A percentile compares a stretch with the other conserved stretches of the same genome.
These are phyloP conservation scores for Phrynocephalus forsythii DNA, from an alignment of 2,797 vertebrate species.

Conservation along the genomic window DNA sequence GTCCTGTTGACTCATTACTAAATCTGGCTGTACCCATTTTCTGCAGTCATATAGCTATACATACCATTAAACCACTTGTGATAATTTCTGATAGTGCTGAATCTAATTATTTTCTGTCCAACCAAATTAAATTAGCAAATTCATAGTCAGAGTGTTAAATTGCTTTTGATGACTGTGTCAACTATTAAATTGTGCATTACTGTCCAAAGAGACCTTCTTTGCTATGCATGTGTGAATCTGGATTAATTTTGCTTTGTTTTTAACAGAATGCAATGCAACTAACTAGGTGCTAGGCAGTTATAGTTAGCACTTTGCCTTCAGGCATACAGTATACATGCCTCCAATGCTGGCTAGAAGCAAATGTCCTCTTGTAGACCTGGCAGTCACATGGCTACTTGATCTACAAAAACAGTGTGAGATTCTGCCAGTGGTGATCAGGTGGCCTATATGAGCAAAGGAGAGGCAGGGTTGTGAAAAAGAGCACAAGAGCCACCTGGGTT, in stretches of 20 bases:
- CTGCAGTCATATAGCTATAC: not conserved
- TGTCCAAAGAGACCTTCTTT: not conserved
- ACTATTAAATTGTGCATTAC: not conserved
- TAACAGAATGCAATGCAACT: not conserved
- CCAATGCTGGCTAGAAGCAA: not conserved
- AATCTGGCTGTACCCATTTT: not conserved
- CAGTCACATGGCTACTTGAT: not conserved
- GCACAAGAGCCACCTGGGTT: not conserved
- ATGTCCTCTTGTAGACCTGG: not conserved
- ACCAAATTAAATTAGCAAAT: conserved; percentile 11
- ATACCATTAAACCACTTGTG: not conserved
- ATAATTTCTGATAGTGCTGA: conserved; percentile 8
- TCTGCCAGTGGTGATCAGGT: not conserved
- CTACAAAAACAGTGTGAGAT: not conserved
- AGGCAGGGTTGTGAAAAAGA: not conserved
- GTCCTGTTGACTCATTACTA: not conserved
- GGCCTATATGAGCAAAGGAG: not conserved
- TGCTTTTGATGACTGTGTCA: not conserved
- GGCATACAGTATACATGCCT: not conserved
- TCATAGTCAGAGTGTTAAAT: not conserved
- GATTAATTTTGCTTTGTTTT: not conserved
- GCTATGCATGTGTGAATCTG: not conserved
- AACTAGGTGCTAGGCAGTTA: not conserved
- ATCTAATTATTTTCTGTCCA: conserved; percentile 9
- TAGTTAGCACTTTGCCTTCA: not conserved